These are phyloP conservation scores for Ceratina australensis DNA, from an alignment of 1,140 invertebrate genomes.

Conservation along the genomic window DNA sequence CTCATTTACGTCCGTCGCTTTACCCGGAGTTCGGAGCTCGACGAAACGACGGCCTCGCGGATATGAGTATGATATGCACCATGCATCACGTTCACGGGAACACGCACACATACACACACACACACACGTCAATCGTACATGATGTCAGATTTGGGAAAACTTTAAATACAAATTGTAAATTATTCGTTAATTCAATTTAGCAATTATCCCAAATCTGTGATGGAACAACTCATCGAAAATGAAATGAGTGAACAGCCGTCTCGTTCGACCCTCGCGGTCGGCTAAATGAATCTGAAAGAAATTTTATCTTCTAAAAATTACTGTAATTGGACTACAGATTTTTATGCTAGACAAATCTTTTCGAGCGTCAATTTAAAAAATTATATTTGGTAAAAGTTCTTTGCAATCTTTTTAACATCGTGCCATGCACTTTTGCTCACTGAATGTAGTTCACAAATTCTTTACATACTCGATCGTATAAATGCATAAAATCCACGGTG, in stretches of 20 bases:
- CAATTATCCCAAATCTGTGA: no score
- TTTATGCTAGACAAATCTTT: no score
- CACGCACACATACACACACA: not conserved
- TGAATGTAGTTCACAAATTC: no score
- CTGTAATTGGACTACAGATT: no score
- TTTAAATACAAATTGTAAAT: not conserved
- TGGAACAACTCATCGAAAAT: no score
- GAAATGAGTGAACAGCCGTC: not conserved
- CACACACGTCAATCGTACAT: not conserved
- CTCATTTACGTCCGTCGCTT: not conserved
- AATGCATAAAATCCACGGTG: not conserved
- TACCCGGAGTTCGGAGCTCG: not conserved
- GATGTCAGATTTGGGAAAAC: not conserved
- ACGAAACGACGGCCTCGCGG: not conserved
- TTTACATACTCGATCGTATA: not conserved
- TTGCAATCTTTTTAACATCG: no score
- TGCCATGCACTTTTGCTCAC: no score
- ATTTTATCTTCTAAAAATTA: not conserved
- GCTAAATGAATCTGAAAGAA: no score
- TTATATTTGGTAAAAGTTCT: no score
- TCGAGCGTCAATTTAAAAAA: no score
- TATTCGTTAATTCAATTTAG: not conserved
- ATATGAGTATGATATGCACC: slow-evolving; percentile 29
- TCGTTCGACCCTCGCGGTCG: no score
- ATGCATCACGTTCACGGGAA: not conserved